These are phyloP conservation scores for Aphaenogaster rudis DNA, from an alignment of 1,140 invertebrate species.

Conservation along the genomic window DNA sequence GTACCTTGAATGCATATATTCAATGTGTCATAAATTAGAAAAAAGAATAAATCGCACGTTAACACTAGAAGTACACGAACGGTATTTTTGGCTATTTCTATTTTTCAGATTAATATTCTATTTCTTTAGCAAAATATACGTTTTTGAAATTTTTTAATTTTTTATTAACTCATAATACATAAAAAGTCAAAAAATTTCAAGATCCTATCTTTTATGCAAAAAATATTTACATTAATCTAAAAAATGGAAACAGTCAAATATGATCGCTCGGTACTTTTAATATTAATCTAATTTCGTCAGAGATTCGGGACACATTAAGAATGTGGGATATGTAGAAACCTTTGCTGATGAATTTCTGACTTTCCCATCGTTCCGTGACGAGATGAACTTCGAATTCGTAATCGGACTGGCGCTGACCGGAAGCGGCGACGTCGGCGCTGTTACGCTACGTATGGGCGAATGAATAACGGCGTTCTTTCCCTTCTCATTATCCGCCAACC, in stretches of 20 bases:
- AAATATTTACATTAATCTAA: too few species aligned
- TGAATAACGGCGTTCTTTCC: slow-evolving; percentile 66
- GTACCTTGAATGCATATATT: slow-evolving; percentile 44
- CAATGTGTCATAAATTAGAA: background rate
- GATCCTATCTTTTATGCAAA: too few species aligned
- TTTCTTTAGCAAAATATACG: too few species aligned
- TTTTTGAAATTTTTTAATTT: too few species aligned
- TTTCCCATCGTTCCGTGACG: slow-evolving; percentile 80
- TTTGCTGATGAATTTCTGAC: slow-evolving; percentile 82
- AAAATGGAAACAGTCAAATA: too few species aligned
- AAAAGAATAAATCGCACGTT: background rate
- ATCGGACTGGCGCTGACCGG: slow-evolving; percentile 83
- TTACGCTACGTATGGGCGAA: slow-evolving; percentile 78
- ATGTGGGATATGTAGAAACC: slow-evolving; percentile 67
- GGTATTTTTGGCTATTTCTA: too few species aligned
- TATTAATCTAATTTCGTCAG: background rate
- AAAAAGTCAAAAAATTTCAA: too few species aligned
- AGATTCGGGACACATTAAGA: background rate
- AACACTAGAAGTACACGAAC: background rate
- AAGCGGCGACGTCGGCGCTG: slow-evolving; percentile 81
- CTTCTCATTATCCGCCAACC: slow-evolving; percentile 63
- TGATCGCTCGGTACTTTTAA: too few species aligned
- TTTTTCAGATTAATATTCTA: too few species aligned
- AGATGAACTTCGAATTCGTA: slow-evolving; percentile 81
- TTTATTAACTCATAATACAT: too few species aligned